Evolutionary conservation across 1,140 invertebrate species (phyloP).

Genomic region (Acromyrmex echinatior): DNA sequence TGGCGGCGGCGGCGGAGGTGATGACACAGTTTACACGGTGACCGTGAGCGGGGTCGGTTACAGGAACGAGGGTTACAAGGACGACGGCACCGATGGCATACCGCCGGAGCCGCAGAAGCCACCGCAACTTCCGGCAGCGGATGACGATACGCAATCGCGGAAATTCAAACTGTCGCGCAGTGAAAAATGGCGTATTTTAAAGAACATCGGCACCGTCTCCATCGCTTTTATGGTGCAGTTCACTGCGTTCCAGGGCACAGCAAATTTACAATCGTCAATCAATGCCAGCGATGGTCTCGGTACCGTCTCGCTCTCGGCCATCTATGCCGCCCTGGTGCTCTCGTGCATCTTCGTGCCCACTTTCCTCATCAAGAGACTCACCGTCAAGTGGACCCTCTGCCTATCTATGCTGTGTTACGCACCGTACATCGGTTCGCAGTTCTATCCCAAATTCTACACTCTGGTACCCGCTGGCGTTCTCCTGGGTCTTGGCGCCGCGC

Average conservation of each 20-base stretch:
- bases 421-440: conserved; percentile 97
- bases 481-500: conserved; percentile 96
- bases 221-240: conserved; percentile 97
- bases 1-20: conserved; percentile 68
- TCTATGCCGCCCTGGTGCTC: conserved; percentile 95
- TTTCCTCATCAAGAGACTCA: conserved; percentile 94
- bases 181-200: conserved; percentile 95
- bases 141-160: conserved; percentile 89
- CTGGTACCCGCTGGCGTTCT: conserved; percentile 96
- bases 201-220: conserved; percentile 95
- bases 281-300: conserved; percentile 94
- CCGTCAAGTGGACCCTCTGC: conserved; percentile 98
- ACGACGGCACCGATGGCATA: conserved; percentile 87
- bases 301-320: conserved; percentile 93
- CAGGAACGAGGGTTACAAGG: conserved; percentile 90
- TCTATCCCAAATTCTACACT: conserved; percentile 95
- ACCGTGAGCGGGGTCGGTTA: conserved; percentile 88
- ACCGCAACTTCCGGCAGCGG: conserved; percentile 87
- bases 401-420: conserved; percentile 96
- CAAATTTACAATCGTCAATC: conserved; percentile 95
- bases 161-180: conserved; percentile 92
- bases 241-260: conserved; percentile 96
- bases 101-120: conserved; percentile 87
- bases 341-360: conserved; percentile 98
- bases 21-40: conserved; percentile 86